phyloP scores from a whole-genome alignment of 2,113 vertebrate genomes.

The Kryptolebias marmoratus region DNA sequence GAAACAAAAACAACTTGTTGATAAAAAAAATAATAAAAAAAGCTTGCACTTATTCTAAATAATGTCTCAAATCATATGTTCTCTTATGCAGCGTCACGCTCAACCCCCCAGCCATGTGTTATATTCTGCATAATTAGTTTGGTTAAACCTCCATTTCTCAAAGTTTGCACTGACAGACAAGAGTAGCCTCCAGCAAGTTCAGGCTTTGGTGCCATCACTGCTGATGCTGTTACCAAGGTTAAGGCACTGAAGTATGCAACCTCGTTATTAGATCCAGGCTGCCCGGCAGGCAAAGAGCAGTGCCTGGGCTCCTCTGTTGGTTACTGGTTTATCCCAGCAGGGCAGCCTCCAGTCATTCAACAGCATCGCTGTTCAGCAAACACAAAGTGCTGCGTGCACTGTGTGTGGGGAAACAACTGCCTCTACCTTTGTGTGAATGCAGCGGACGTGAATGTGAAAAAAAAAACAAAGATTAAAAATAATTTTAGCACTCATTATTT shows the following conservation, averaged over 20 bases:
- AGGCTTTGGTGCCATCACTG: constrained; percentile 26
- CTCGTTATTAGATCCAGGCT: constrained; percentile 59
- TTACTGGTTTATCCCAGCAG: constrained; percentile 40
- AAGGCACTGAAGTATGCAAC: constrained; percentile 51
- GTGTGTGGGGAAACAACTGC: constrained; percentile 4
- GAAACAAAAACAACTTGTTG: constrained; percentile 15
- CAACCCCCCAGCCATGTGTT: neutral
- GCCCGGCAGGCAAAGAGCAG: constrained; percentile 45
- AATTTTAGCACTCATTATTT: too few species aligned
- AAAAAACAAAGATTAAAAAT: neutral
- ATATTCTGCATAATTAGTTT: constrained; percentile 5
- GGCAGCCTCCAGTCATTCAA: constrained; percentile 53
- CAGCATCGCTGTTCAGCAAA: constrained; percentile 38
- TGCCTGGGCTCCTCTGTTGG: constrained; percentile 30
- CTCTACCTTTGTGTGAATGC: neutral
- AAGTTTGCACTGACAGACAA: constrained; percentile 1
- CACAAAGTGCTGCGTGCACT: constrained; percentile 7
- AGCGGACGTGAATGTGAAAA: neutral
- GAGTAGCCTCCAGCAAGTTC: constrained; percentile 10
- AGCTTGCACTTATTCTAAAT: constrained; percentile 25
- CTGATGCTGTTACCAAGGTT: constrained; percentile 54
- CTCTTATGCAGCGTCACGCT: constrained; percentile 6
- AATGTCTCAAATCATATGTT: constrained; percentile 22
- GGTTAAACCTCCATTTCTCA: constrained; percentile 13
- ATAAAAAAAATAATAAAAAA: constrained; percentile 31